phyloP scores from a whole-genome alignment of 2,888 invertebrate genomes.

The Machimus atricapillus region DNA sequence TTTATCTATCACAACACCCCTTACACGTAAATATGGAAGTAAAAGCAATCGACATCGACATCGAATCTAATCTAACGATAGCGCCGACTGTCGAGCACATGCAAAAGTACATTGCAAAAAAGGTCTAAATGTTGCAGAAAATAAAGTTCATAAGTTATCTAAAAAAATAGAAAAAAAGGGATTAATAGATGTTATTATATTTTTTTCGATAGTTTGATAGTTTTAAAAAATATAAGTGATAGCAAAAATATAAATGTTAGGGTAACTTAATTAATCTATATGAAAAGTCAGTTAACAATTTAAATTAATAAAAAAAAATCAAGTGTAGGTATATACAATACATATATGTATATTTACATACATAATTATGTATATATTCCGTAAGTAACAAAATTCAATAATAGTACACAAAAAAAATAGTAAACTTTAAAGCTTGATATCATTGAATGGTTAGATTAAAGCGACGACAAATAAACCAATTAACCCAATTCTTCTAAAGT shows the following conservation, averaged over 20 bases:
- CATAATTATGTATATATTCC: too few species aligned
- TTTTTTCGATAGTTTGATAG: background rate
- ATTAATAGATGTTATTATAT: background rate
- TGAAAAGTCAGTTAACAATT: too few species aligned
- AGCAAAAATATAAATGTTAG: too few species aligned
- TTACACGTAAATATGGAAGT: background rate
- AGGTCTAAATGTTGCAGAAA: background rate
- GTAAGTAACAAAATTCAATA: too few species aligned
- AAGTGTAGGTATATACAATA: too few species aligned
- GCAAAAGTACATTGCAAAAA: background rate
- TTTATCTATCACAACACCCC: background rate
- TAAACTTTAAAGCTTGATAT: background rate
- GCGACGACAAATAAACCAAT: background rate
- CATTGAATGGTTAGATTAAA: background rate
- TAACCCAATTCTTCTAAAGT: background rate
- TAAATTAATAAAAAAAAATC: too few species aligned
- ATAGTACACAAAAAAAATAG: too few species aligned
- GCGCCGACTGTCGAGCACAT: background rate
- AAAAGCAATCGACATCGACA: background rate
- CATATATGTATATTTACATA: too few species aligned
- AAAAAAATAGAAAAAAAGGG: background rate
- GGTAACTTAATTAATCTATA: too few species aligned
- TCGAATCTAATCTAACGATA: background rate
- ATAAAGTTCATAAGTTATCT: background rate
- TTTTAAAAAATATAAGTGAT: too few species aligned